A percentile compares a stretch with the other conserved stretches of the same genome.
Evolutionary conservation across 2,888 invertebrate species (phyloP).

Genomic region (Priocnemis perturbator): DNA sequence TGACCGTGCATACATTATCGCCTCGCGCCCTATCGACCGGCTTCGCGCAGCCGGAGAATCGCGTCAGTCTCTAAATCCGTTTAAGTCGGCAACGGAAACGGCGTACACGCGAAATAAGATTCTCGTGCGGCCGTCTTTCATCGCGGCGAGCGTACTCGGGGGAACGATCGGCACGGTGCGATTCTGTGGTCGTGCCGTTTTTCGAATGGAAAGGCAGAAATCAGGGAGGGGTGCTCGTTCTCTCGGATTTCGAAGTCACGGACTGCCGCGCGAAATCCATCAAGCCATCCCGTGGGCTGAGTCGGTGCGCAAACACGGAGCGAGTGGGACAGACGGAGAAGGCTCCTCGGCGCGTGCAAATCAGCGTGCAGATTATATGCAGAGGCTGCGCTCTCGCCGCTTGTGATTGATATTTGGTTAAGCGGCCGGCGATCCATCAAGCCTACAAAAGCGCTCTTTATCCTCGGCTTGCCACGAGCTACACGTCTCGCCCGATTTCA

Average conservation of each 20-base stretch:
- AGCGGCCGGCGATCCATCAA: slow-evolving; percentile 63
- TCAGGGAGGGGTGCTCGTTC: too few species aligned
- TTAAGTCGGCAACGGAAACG: too few species aligned
- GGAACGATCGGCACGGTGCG: too few species aligned
- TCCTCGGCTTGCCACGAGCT: slow-evolving; percentile 49
- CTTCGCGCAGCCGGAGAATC: neutral
- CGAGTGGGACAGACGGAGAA: slow-evolving; percentile 13
- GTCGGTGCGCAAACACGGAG: slow-evolving; percentile 58
- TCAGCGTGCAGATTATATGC: slow-evolving; percentile 61
- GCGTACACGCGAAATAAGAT: too few species aligned
- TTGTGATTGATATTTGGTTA: slow-evolving; percentile 65
- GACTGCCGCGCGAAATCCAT: slow-evolving; percentile 34
- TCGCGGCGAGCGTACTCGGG: too few species aligned
- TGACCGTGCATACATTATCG: slow-evolving; percentile 72
- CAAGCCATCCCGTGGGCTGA: slow-evolving; percentile 36
- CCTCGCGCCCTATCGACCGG: slow-evolving; percentile 20
- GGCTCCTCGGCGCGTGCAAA: slow-evolving; percentile 37
- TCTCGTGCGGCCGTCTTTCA: too few species aligned
- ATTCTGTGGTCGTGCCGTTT: too few species aligned
- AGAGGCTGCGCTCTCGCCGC: slow-evolving; percentile 48
- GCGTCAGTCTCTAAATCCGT: too few species aligned
- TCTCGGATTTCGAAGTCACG: too few species aligned
- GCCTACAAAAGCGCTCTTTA: slow-evolving; percentile 56
- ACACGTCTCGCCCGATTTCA: slow-evolving; percentile 50
- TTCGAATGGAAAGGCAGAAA: too few species aligned